Base-by-base conservation (phyloP, 2,113 vertebrate species). In the Calyptomena viridis region DNA sequence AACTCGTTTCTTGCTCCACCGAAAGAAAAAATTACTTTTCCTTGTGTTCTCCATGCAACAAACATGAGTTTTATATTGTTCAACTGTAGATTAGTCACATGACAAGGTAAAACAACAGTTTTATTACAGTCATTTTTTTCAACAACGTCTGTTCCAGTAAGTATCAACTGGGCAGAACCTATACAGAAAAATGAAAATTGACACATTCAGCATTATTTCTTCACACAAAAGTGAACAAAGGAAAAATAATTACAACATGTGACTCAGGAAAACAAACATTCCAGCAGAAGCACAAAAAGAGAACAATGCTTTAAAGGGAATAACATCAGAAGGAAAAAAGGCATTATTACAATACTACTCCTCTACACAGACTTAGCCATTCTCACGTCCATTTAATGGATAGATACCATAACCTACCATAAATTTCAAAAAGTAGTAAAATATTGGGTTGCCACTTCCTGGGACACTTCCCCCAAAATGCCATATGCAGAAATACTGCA, bases 131-230 rank as follows among this genome's bases (percentile, higher is more conserved):
- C 4, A 22, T 78, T 95, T 62, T 14, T 87, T 92, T 96, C 95
- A 92, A 97, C 53, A 50, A 75, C 13, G 28, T 33, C 47, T 24
- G 63, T 12, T 15, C 8, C 31, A 23, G 23, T 44, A 76, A 98
- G 67, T 8, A 3, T 8, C 89, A 98, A 67, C 72, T 97, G 97
- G 63, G 97, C 96, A 84, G 97, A 98, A 95, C 97, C 98, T 98
- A 53, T 11, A 95, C 97, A 90, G 83, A 58, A 95, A 97, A 96
- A 90, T 25, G 3, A 95, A 94, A 87, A 83, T 59, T 49, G 69
- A 90, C 73, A 94, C 17, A 80, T 82, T 93, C 68, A 95, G 62
- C 95, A 94, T 86, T 95, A 56, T 66, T 88, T 77, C 76, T 92
- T 72, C 59, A 68, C 18, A 67, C 2, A 37, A 4, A 39, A 2